Evolutionary conservation across 2,888 invertebrate species (phyloP).

Genomic region (Yponomeuta evonymella): DNA sequence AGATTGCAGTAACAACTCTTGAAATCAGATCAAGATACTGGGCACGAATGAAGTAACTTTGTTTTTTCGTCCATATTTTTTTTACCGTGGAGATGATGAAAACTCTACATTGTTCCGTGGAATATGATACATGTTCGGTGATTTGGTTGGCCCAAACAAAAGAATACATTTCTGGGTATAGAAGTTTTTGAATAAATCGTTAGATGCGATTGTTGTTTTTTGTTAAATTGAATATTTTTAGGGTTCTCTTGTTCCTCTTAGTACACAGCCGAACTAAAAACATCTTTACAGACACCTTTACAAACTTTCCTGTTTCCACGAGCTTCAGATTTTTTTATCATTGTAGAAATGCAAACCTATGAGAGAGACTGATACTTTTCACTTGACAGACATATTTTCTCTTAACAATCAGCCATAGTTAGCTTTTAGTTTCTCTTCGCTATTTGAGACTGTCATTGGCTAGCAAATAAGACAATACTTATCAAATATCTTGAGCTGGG

Average conservation of each 20-base stretch:
- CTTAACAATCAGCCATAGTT: no score
- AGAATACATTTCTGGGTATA: constrained; percentile 67
- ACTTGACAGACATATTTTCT: no score
- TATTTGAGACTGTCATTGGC: no score
- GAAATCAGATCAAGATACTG: background rate
- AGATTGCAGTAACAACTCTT: background rate
- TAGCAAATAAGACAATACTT: no score
- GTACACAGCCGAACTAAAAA: no score
- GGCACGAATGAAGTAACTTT: constrained; percentile 18
- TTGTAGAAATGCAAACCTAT: no score
- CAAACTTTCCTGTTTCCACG: no score
- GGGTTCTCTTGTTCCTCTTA: background rate
- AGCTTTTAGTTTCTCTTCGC: no score
- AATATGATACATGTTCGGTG: constrained; percentile 68
- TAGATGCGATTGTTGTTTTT: constrained; percentile 56
- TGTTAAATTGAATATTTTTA: constrained; percentile 5
- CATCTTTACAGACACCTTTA: no score
- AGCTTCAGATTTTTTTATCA: no score
- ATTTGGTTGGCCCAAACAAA: constrained; percentile 71
- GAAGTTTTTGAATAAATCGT: constrained; percentile 59
- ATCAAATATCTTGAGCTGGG: no score
- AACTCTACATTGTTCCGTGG: constrained; percentile 65
- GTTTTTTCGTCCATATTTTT: constrained; percentile 42
- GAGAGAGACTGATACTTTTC: no score
- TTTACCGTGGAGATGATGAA: constrained; percentile 47